Conservation (phyloP, 2,888 invertebrate species). For the Heliconius aoede region DNA sequence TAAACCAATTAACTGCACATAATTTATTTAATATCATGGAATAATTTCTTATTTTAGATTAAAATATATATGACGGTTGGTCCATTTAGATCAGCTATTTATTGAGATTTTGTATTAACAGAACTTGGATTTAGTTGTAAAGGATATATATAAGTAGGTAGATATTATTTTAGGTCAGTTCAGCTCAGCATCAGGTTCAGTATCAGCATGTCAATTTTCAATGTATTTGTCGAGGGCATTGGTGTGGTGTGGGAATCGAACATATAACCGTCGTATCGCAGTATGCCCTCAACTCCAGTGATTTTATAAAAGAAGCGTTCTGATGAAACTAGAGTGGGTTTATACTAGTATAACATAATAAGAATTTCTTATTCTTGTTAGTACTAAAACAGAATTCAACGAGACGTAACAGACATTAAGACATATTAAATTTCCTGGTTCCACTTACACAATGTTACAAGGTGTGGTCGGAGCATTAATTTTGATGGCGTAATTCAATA, state of each 20-base stretch:
- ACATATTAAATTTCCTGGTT: constrained; percentile 40
- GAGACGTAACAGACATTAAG: constrained; percentile 14
- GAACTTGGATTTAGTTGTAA: background rate
- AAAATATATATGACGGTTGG: background rate
- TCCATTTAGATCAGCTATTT: background rate
- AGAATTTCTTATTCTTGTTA: constrained; percentile 3
- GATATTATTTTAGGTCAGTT: too few relatives aligned
- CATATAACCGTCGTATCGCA: too few relatives aligned
- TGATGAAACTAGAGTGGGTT: background rate
- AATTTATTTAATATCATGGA: background rate
- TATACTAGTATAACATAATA: background rate
- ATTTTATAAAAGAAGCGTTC: background rate
- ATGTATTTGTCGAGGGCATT: too few relatives aligned
- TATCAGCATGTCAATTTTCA: too few relatives aligned
- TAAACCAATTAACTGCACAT: background rate
- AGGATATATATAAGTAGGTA: too few relatives aligned
- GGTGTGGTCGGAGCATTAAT: constrained; percentile 39
- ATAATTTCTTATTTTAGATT: background rate
- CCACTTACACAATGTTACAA: constrained; percentile 26
- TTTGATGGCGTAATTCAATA: constrained; percentile 43
- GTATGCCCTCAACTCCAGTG: too few relatives aligned
- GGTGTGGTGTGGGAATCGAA: too few relatives aligned
- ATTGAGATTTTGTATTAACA: background rate
- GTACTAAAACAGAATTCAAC: background rate
- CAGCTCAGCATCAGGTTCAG: too few relatives aligned